These are phyloP conservation scores for Atlantisia rogersi DNA, from an alignment of 2,113 vertebrate species.

Conservation along the genomic window DNA sequence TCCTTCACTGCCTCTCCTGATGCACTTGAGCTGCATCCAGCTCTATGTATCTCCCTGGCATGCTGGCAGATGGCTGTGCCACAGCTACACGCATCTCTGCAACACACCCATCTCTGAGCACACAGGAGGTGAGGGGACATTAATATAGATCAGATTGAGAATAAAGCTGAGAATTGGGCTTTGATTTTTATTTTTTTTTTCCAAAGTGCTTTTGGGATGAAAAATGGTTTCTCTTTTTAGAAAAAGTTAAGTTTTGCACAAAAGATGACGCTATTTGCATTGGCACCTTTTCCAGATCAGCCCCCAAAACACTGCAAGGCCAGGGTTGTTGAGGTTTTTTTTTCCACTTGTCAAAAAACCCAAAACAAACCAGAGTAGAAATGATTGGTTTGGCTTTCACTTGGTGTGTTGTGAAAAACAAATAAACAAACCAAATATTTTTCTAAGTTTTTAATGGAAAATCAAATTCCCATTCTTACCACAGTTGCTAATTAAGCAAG, in stretches of 20 bases:
- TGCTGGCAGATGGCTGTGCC: not conserved
- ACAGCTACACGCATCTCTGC: not conserved
- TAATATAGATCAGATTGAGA: constrained; percentile 12
- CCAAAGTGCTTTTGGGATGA: constrained; percentile 10
- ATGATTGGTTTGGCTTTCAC: constrained; percentile 12
- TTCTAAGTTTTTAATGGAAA: constrained; percentile 55
- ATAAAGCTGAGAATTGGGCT: not conserved
- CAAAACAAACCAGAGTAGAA: constrained; percentile 54
- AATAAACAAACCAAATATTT: constrained; percentile 52
- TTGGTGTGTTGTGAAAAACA: constrained; percentile 41
- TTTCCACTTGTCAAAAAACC: constrained; percentile 37
- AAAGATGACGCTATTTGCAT: constrained; percentile 24
- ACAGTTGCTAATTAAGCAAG: not conserved
- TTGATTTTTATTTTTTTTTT: constrained; percentile 28
- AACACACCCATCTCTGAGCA: not conserved
- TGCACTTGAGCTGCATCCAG: not conserved
- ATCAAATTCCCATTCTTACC: constrained; percentile 17
- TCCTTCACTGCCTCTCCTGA: not conserved
- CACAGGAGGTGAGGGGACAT: not conserved
- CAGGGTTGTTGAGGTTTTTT: not conserved
- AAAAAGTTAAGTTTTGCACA: not conserved
- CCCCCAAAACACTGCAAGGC: not conserved
- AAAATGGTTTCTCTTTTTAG: not conserved
- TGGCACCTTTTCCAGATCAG: constrained; percentile 56
- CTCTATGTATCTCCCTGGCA: rapidly evolving